Base-by-base conservation (phyloP, 2,797 vertebrate species). In the Lepilemur ruficaudatus region DNA sequence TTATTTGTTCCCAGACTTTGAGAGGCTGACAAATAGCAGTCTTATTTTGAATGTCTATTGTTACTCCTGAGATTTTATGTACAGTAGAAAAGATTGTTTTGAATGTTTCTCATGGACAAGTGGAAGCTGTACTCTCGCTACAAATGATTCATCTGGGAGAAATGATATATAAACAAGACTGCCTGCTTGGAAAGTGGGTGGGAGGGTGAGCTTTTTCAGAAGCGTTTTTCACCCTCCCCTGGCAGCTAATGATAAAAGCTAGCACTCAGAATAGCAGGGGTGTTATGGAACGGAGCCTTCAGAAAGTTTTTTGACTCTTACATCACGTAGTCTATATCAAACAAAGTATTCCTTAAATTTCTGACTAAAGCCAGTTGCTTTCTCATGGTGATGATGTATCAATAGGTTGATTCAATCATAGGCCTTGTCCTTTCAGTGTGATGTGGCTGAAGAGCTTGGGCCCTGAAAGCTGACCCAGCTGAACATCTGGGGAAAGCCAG, bases 81-180 rank as follows among this genome's bases (percentile, higher is more conserved):
- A 63, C 89, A 94, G 73, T 72, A 75, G 79, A 30, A 88, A 92
- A 83, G 85, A 83, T 69, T 78, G 89, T 46, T 88, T 95, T 83
- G 94, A 92, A 92, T 14, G 20, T 92, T 97, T 98, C 85, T 97
- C 78, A 23, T 75, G 90, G 93, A 96, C 79, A 91, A 95, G 93
- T 97, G 87, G 96, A 97, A 95, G 94, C 94, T 85, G 94, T 91
- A 22, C n/a, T 91, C 83, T 8, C 94, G 93, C 88, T 92, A 23
- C 80, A 75, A 84, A 67, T 97, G 95, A 94, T 98, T 94, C 95
- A 95, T 95, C 50, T 43, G 50, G 79, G 81, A 87, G 89, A 94
- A 97, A 91, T 43, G 97, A 91, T 95, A 96, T 65, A 59, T 95
- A 94, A 4, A 65, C 96, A 98, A 97, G 97, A 82, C 87, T 83